Evolutionary conservation across 2,888 invertebrate species (phyloP), one percentile per base, ranked within the genome.

Genomic region (Balanococcus diminutus): DNA sequence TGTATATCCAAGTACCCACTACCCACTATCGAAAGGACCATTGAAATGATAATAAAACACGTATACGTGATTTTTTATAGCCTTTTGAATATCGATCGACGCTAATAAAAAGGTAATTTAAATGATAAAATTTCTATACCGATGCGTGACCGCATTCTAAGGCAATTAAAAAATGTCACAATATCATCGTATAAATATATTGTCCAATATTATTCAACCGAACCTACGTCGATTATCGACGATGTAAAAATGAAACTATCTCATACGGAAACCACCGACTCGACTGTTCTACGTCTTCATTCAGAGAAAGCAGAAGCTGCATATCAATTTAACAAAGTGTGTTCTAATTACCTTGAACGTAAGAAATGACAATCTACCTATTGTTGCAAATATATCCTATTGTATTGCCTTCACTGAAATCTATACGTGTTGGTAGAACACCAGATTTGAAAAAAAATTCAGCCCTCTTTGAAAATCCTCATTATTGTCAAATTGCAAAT

Each of bases 1-100:
- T n/a, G 46, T n/a, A 46, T 46, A 2, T 2, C 46, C 3, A 46
- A n/a, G n/a, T n/a, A n/a, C n/a, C n/a, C n/a, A n/a, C n/a, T n/a
- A n/a, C n/a, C n/a, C n/a, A n/a, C n/a, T 22, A 25, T 67, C 67
- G 67, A 67, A n/a, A n/a, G n/a, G n/a, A n/a, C 16, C n/a, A 72
- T n/a, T 31, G 72, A 72, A 72, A 61, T 61, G 72, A 72, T 72
- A 72, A 72, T 72, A 72, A 72, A 72, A 72, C 72, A n/a, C 72
- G n/a, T n/a, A 16, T 72, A 72, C 72, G 72, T 72, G 72, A 72
- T 46, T 32, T 67, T 67, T 72, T n/a, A 72, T 32, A 72, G n/a
- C 28, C 72, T 28, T 32, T 32, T 72, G n/a, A 72, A 72, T 31
- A 32, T 72, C 32, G 72, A 72, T 72, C 72, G 19, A 72, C 25